These are phyloP conservation scores for Cantharis rustica DNA, from an alignment of 2,888 invertebrate species.

Conservation along the genomic window DNA sequence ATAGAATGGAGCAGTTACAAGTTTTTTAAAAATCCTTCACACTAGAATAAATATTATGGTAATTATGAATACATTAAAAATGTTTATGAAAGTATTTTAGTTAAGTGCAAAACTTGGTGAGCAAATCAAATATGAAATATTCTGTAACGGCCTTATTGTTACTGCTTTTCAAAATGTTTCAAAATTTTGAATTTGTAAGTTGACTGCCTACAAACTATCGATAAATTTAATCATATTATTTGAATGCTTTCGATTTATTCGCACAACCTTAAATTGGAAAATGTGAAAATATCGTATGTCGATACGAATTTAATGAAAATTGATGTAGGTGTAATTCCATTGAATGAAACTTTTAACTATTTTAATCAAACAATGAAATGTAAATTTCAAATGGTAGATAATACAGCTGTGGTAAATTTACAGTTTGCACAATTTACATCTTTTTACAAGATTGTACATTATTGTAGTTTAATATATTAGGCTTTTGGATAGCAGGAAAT, in stretches of 20 bases:
- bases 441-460: neutral
- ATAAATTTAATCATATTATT: neutral
- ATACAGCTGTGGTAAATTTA: neutral
- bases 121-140: neutral
- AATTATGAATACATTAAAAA: neutral
- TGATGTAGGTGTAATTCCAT: neutral
- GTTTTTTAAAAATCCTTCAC: neutral
- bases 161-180: neutral
- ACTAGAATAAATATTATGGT: neutral
- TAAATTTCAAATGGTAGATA: neutral
- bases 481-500: neutral
- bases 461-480: neutral
- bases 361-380: neutral
- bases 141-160: neutral
- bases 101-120: neutral
- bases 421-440: neutral
- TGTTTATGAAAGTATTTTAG: neutral
- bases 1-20: neutral
- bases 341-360: neutral
- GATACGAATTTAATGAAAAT: neutral
- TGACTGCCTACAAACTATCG: rapidly evolving
- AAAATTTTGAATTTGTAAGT: neutral
- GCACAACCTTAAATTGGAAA: neutral
- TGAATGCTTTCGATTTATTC: too few species aligned
- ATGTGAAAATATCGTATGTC: neutral